Evolutionary conservation across 2,888 invertebrate species (phyloP), one percentile per base, ranked within the genome.

Genomic region (Zele albiditarsus): DNA sequence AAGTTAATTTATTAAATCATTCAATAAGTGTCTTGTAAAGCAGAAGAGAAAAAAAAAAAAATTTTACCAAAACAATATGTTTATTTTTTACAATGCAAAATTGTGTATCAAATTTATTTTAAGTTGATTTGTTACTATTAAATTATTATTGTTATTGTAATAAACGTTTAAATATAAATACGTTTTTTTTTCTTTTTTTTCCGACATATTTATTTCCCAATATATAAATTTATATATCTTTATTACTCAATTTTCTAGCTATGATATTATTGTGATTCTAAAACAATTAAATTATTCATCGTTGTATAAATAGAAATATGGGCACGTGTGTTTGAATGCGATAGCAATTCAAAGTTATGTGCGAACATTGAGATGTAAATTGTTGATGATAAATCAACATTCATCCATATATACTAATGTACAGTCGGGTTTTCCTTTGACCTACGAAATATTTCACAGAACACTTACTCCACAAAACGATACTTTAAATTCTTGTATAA

Each of bases 141-240:
- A 78, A 77, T 77, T 77, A 80, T 78, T 79, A 72, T 78, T 78
- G 74, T 80, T 78, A 72, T 80, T 80, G 77, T 79, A 80, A 80
- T 80, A 80, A 80, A 80, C 77, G 75, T 80, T 80, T 80, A 62
- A 78, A 79, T 78, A 79, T 77, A 65, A 74, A 28, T n/a, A 25
- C 8, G 14, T 60, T 33, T 3, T 23, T n/a, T 8, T 16, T 23
- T 3, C 3, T 23, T 10, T 27, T 16, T 16, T 60, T 60, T 25
- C 14, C 12, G 23, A 63, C 12, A 33, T 23, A 1, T 3, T 63
- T 46, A 49, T 27, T 16, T 28, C n/a, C n/a, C 28, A 0, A 27
- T 6, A n/a, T 12, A 62, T 62, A 14, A 28, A 5, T 14, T 28
- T 28, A 31, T n/a, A 31, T 28, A n/a, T 62, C 31, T 27, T 27